A percentile compares a stretch with the other conserved stretches of the same genome.
These are phyloP conservation scores for Cacoxenus indagator DNA, from an alignment of 2,888 invertebrate genomes.

Conservation along the genomic window DNA sequence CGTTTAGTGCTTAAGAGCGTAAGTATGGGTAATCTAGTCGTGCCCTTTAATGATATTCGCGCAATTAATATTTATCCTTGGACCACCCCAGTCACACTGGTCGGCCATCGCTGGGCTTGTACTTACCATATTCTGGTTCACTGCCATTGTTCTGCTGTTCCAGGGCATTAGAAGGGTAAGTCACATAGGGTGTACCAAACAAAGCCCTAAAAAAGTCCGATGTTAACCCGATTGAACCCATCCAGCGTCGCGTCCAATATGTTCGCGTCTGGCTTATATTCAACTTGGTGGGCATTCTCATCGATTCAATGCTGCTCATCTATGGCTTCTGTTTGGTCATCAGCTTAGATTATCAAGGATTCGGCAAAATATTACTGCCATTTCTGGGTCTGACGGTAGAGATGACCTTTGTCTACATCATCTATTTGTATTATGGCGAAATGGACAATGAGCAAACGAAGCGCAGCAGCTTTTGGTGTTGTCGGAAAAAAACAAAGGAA, in stretches of 20 bases:
- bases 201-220: no score
- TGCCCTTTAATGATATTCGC: neutral
- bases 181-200: no score
- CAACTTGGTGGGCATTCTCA: constrained; percentile 49
- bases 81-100: constrained; percentile 37
- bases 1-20: constrained; percentile 42
- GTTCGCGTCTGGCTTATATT: constrained; percentile 50
- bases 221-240: neutral
- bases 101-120: constrained; percentile 40
- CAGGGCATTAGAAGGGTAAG: constrained; percentile 37
- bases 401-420: constrained; percentile 53
- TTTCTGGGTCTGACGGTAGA: constrained; percentile 53
- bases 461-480: neutral
- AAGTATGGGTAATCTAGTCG: constrained; percentile 29
- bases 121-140: constrained; percentile 47
- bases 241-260: constrained; percentile 27
- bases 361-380: constrained; percentile 44
- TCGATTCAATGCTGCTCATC: constrained; percentile 44
- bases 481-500: neutral
- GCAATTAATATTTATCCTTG: neutral
- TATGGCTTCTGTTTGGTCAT: constrained; percentile 49
- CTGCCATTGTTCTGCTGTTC: constrained; percentile 36
- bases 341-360: constrained; percentile 45
- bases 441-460: constrained; percentile 18
- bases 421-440: constrained; percentile 47